A percentile compares a stretch with the other conserved stretches of the same genome.
These are phyloP conservation scores for Achroia grisella DNA, from an alignment of 1,140 invertebrate species.

Conservation along the genomic window DNA sequence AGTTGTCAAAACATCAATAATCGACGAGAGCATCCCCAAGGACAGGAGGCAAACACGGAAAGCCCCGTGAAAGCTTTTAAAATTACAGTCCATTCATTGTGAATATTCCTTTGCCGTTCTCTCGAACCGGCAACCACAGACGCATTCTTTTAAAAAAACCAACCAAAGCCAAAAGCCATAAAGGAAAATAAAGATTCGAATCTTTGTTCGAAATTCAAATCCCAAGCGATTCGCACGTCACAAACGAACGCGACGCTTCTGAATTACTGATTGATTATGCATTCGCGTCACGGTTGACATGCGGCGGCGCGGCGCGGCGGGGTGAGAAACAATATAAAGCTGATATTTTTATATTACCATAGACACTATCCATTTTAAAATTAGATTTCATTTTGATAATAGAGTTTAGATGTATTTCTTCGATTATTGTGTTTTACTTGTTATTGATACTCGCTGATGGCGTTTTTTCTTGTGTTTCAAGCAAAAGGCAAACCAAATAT, in stretches of 20 bases:
- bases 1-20: slow-evolving; percentile 67
- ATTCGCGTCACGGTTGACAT: slow-evolving; percentile 53
- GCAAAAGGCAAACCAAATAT: too few relatives aligned
- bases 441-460: too few relatives aligned
- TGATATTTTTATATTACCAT: slow-evolving; percentile 1
- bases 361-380: too few relatives aligned
- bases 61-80: slow-evolving; percentile 62
- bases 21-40: slow-evolving; percentile 34
- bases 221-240: slow-evolving; percentile 44
- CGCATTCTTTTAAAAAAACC: slow-evolving; percentile 7
- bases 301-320: slow-evolving; percentile 19
- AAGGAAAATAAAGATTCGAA: slow-evolving; percentile 53
- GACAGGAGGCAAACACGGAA: slow-evolving; percentile 41
- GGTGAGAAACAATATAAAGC: slow-evolving; percentile 27
- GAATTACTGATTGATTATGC: slow-evolving; percentile 70
- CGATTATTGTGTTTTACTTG: too few relatives aligned
- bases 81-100: slow-evolving; percentile 63
- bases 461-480: too few relatives aligned
- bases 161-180: slow-evolving; percentile 25
- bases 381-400: too few relatives aligned
- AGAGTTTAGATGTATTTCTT: too few relatives aligned
- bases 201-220: slow-evolving; percentile 59
- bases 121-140: slow-evolving; percentile 11
- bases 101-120: slow-evolving; percentile 53
- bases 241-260: slow-evolving; percentile 36